Base-by-base conservation (phyloP, 2,113 vertebrate species). In the Paradoxurus hermaphroditus region DNA sequence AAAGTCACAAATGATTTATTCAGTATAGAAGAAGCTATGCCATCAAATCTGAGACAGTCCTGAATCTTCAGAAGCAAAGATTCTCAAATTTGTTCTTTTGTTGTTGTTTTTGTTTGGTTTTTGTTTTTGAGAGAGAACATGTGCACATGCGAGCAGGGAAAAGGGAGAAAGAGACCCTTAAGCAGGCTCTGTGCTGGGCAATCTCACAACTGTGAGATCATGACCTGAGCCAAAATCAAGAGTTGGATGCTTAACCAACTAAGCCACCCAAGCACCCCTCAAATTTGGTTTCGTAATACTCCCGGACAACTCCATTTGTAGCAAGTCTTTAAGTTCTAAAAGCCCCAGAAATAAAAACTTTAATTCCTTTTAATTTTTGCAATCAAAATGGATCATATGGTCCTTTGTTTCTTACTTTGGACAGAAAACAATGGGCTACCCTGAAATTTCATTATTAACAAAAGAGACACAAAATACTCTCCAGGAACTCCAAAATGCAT, bases 381-480 rank as follows among this genome's bases (percentile, higher is more conserved):
- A 86, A 78, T 88, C 25, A 41, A 49, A 75, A 36, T 19, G 67
- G 77, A 8, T 86, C 39, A 59, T 41, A 7, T 23, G 29, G 46
- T 77, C 63, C 65, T 93, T 72, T 95, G 36, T 81, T 88, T 89
- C 62, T 78, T 68, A 59, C 8, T 82, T 44, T 86, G 41, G 29
- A 92, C 14, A 77, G 41, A 90, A 91, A 94, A 84, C 62, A 73
- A 65, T 25, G 9, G 41, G n/a, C 31, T 86, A 49, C 27, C 75
- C 82, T 79, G 27, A 86, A 85, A 88, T 94, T 34, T 95, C 19
- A 56, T 73, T 94, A 72, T 36, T 81, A 94, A 92, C 78, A 68
- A 56, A 5, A 91, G 16, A 90, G 10, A 18, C 3, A 90, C 7
- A 75, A 67, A 5, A 36, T 7, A 67, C 0, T 91, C 14, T 23